Conservation (phyloP, 2,888 invertebrate genomes). For the Hedychridium roseum region DNA sequence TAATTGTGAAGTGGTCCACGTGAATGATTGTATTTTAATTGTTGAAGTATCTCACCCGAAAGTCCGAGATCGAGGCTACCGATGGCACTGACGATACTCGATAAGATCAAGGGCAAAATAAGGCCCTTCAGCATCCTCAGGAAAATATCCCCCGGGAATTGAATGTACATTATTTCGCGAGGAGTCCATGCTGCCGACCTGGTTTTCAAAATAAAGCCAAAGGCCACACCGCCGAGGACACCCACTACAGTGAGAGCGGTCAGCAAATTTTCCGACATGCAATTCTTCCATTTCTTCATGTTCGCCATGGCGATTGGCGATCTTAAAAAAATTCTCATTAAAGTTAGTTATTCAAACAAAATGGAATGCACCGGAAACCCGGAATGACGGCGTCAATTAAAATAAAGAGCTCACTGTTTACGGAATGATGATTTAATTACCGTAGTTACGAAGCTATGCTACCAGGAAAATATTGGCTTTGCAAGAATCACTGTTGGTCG, state of each 20-base stretch:
- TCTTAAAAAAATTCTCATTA: constrained; percentile 5
- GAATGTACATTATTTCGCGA: constrained; percentile 74
- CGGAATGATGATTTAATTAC: too few species aligned
- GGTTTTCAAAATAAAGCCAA: constrained; percentile 66
- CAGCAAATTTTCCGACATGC: constrained; percentile 63
- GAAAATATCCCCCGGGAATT: constrained; percentile 76
- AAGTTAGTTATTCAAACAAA: too few species aligned
- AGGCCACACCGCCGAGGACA: constrained; percentile 66
- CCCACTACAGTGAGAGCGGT: constrained; percentile 70
- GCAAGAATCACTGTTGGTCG: too few species aligned
- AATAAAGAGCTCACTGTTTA: too few species aligned
- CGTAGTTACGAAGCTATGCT: too few species aligned
- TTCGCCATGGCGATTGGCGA: constrained; percentile 41
- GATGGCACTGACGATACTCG: constrained; percentile 74
- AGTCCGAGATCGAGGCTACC: constrained; percentile 74
- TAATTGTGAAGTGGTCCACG: too few species aligned
- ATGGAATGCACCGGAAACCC: too few species aligned
- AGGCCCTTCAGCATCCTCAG: constrained; percentile 78
- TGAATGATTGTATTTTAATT: too few species aligned
- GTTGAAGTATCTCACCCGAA: constrained; percentile 71
- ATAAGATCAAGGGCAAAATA: constrained; percentile 77
- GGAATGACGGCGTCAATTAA: too few species aligned
- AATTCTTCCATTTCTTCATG: constrained; percentile 48
- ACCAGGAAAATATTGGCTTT: too few species aligned
- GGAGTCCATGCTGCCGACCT: constrained; percentile 63